Conservation (phyloP, 2,113 vertebrate species). For the Psammodynastes pulverulentus region DNA sequence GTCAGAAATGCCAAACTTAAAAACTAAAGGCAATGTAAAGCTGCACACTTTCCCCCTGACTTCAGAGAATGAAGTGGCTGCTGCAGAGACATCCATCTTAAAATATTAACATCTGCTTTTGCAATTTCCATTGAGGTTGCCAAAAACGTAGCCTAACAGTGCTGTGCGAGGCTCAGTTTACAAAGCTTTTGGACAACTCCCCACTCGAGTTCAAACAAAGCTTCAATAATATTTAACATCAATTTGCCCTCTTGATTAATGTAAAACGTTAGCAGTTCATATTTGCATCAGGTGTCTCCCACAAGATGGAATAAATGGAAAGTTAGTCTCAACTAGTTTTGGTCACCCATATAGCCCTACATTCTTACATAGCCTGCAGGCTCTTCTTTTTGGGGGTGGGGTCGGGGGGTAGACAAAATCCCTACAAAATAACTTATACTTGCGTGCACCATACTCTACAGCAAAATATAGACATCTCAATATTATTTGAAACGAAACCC, state of each 20-base stretch:
- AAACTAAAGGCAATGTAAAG: conserved; percentile 57
- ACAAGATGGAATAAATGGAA: not conserved
- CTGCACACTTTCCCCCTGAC: conserved; percentile 50
- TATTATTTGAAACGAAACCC: not conserved
- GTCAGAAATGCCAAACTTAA: conserved; percentile 45
- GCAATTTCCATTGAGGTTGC: conserved; percentile 72
- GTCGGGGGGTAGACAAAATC: not conserved
- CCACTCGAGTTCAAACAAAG: conserved; percentile 49
- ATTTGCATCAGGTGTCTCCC: conserved; percentile 38
- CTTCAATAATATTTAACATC: conserved; percentile 51
- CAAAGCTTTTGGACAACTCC: conserved; percentile 63
- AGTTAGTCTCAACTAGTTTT: not conserved
- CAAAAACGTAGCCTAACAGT: conserved; percentile 66
- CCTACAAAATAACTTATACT: not conserved
- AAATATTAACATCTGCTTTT: conserved; percentile 77
- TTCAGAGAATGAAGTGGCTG: conserved; percentile 68
- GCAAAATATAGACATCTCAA: not conserved
- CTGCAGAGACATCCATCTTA: conserved; percentile 67
- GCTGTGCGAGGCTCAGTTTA: conserved; percentile 67
- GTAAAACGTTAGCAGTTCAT: conserved; percentile 52
- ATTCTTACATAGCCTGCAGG: not conserved
- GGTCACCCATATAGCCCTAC: not conserved
- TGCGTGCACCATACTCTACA: not conserved
- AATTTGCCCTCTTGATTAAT: conserved; percentile 64
- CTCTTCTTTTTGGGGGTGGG: not conserved